These are phyloP conservation scores for Acanthurus tractus DNA, from an alignment of 2,797 vertebrate genomes.

Conservation along the genomic window DNA sequence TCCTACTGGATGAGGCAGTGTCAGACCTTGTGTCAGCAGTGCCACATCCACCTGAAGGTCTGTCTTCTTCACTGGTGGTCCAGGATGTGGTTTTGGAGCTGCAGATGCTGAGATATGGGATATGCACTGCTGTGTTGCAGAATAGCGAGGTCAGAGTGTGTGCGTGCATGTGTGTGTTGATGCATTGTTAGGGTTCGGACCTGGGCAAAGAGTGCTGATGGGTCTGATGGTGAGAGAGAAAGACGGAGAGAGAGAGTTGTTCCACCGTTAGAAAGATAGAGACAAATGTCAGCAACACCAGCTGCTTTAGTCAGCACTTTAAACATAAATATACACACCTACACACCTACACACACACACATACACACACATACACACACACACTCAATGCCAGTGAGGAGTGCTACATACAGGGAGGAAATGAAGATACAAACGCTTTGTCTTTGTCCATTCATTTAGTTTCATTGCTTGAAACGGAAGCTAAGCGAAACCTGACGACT, in stretches of 20 bases:
- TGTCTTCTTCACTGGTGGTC: constrained; percentile 52
- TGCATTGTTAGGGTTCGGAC: constrained; percentile 58
- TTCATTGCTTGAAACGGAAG: constrained; percentile 46
- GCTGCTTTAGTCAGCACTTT: constrained; percentile 79
- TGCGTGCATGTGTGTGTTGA: constrained; percentile 32
- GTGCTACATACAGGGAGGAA: constrained; percentile 23
- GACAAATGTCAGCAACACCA: constrained; percentile 78
- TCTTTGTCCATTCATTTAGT: constrained; percentile 36
- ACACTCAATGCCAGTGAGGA: constrained; percentile 28
- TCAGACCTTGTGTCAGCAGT: constrained; percentile 53
- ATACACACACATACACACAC: constrained; percentile 21
- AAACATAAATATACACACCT: constrained; percentile 14
- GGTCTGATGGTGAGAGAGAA: constrained; percentile 53
- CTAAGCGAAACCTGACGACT: constrained; percentile 63
- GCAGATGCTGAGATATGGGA: constrained; percentile 73
- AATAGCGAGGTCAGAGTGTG: constrained; percentile 47
- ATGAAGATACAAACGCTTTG: constrained; percentile 19
- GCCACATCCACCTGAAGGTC: constrained; percentile 51
- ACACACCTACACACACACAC: constrained; percentile 18
- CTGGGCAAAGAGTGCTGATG: constrained; percentile 71
- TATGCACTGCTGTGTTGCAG: constrained; percentile 52
- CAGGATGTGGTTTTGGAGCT: constrained; percentile 73
- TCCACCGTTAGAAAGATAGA: constrained; percentile 75
- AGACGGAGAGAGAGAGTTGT: constrained; percentile 57
- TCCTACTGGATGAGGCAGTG: constrained; percentile 21